Evolutionary conservation across 2,888 invertebrate genomes (phyloP).

Genomic region (Microdon myrmicae): DNA sequence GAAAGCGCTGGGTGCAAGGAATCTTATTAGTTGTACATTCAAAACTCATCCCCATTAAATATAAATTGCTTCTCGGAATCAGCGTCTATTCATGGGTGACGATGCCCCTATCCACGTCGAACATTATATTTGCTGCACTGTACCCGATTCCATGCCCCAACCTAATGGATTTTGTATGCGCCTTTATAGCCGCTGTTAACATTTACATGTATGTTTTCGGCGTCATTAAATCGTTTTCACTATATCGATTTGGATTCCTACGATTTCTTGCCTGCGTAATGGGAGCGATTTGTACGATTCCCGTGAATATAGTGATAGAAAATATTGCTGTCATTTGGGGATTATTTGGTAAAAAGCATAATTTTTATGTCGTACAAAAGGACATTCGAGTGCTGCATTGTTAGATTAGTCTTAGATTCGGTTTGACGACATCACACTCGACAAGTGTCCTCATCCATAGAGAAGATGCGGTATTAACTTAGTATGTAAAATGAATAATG

Average conservation of each 20-base stretch:
- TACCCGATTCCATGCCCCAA: conserved; percentile 90
- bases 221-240: conserved; percentile 93
- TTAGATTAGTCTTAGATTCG: conserved; percentile 12
- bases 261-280: conserved; percentile 83
- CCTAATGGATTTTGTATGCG: conserved; percentile 85
- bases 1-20: conserved; percentile 96
- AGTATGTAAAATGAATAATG: conserved; percentile 47
- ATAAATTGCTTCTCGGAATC: conserved; percentile 84
- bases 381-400: conserved; percentile 77
- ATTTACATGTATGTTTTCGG: conserved; percentile 99
- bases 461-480: conserved; percentile 51
- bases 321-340: conserved; percentile 96
- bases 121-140: conserved; percentile 83
- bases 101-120: conserved; percentile 90
- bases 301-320: conserved; percentile 93
- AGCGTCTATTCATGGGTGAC: conserved; percentile 97
- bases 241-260: conserved; percentile 84
- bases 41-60: conserved; percentile 79
- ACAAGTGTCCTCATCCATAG: conserved; percentile 16
- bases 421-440: conserved; percentile 2
- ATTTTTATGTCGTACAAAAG: conserved; percentile 97
- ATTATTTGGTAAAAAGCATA: conserved; percentile 91
- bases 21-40: conserved; percentile 90
- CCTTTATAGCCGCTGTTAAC: conserved; percentile 92
- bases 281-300: conserved; percentile 90